Conservation (phyloP, 1,140 invertebrate genomes). For the Drosophila pruinosa region DNA sequence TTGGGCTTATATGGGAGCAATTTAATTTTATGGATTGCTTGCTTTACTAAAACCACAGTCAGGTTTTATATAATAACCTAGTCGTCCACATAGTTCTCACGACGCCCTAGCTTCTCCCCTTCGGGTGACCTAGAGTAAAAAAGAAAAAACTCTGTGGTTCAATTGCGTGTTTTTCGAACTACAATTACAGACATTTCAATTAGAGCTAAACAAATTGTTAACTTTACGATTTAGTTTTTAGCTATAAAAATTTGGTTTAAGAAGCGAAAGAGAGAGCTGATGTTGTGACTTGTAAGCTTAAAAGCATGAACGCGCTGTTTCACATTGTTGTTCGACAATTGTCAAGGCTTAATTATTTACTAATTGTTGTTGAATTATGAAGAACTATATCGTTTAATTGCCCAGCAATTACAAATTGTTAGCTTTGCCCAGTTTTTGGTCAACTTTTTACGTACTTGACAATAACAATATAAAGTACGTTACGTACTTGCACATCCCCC, state of each 20-base stretch:
- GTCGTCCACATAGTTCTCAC: constrained; percentile 13
- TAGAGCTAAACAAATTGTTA: constrained; percentile 46
- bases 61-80: constrained; percentile 18
- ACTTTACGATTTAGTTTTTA: constrained; percentile 21
- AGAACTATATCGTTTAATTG: constrained; percentile 67
- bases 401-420: constrained; percentile 55
- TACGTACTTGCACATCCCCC: not conserved
- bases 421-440: constrained; percentile 13
- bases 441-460: constrained; percentile 21
- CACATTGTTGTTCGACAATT: constrained; percentile 55
- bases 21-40: constrained; percentile 9
- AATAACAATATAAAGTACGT: constrained; percentile 15
- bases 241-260: constrained; percentile 14
- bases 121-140: not conserved
- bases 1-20: not conserved
- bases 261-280: not conserved
- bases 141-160: not conserved
- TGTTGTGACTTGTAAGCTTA: constrained; percentile 62
- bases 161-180: constrained; percentile 37
- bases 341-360: constrained; percentile 73
- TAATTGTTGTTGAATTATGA: constrained; percentile 76
- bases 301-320: constrained; percentile 37
- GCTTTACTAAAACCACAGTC: not conserved
- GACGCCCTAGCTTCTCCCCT: constrained; percentile 16
- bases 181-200: constrained; percentile 47